Evolutionary conservation across 92 coral and sea anemone genomes (phyloP).

Genomic region (Nematostella vectensis): DNA sequence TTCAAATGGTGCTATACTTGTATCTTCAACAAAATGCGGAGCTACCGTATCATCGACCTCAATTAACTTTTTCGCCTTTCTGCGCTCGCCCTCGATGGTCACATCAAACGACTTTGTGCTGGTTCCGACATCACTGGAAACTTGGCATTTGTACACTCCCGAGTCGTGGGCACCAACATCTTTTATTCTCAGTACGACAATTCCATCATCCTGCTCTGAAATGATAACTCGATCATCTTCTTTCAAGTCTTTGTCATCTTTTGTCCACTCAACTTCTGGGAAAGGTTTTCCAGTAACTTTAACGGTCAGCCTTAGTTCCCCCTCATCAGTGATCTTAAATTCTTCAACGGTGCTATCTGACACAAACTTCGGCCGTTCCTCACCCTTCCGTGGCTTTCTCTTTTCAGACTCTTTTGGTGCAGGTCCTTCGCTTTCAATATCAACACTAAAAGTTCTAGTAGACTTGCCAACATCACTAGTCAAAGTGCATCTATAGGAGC

Average conservation of each 20-base stretch:
- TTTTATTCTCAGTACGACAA: constrained; percentile 52
- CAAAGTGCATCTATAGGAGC: constrained; percentile 66
- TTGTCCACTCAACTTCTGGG: constrained; percentile 32
- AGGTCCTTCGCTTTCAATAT: too few species aligned
- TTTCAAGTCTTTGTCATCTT: constrained; percentile 29
- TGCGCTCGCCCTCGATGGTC: constrained; percentile 48
- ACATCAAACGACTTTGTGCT: constrained; percentile 57
- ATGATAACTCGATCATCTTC: constrained; percentile 44
- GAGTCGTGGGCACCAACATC: constrained; percentile 64
- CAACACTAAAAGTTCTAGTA: constrained; percentile 56
- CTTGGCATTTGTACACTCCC: constrained; percentile 72
- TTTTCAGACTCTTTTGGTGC: constrained; percentile 32
- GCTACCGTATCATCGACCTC: constrained; percentile 28
- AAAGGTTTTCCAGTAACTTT: constrained; percentile 46
- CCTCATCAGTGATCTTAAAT: constrained; percentile 48
- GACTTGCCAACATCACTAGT: constrained; percentile 48
- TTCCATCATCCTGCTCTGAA: constrained; percentile 28
- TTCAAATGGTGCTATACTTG: constrained; percentile 24
- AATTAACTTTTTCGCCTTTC: background rate
- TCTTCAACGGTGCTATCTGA: constrained; percentile 13
- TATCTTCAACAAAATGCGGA: constrained; percentile 42
- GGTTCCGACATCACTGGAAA: constrained; percentile 52
- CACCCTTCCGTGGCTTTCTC: background rate
- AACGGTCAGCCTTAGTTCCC: constrained; percentile 50
- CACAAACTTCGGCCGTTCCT: constrained; percentile 10